Evolutionary conservation across 2,888 invertebrate species (phyloP), one percentile per base, ranked within the genome.

Genomic region (Eupithecia pulchellata): DNA sequence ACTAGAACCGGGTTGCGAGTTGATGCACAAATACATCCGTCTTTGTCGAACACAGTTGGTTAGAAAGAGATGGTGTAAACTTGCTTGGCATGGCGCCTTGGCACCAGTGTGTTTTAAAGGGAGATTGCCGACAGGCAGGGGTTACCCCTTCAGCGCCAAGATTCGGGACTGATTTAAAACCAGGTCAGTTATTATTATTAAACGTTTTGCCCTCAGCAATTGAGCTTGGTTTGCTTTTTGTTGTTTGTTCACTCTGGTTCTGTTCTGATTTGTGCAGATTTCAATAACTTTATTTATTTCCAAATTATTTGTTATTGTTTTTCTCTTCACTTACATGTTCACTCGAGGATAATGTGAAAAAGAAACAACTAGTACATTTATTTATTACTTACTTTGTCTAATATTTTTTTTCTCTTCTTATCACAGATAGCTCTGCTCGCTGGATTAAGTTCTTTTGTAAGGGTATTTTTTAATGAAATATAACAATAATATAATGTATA

Each of bases 51-150:
- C 60, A 47, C 62, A 58, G 34, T 66, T 63, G 42, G 74, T 69
- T 66, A 66, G 77, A 78, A 64, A 69, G 64, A 73, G 71, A 71
- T 47, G 64, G 66, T 9, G 78, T 75, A 82, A 89, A 91, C 85
- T 89, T 85, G 87, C 85, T 90, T 91, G 91, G 91, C 91, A 89
- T 78, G 70, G 79, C 82, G 86, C 86, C 89, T 89, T 89, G 90
- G 90, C 89, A 86, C 81, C 72, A 80, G 85, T 84, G 85, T 86
- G 84, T 85, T 89, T 87, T 87, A 89, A 52, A 86, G 85, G 88
- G 84, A 84, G 77, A 80, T 78, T 82, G 87, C 87, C 86, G 84
- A 85, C 78, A 81, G 75, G 85, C 6, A 32, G 25, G 87, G 87
- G 86, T 83, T 84, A 58, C 39, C 14, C 55, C 27, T 25, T 29